A percentile compares a stretch with the other conserved stretches of the same genome.
phyloP scores from a whole-genome alignment of 2,888 invertebrate genomes.

The Aporophyla lueneburgensis region DNA sequence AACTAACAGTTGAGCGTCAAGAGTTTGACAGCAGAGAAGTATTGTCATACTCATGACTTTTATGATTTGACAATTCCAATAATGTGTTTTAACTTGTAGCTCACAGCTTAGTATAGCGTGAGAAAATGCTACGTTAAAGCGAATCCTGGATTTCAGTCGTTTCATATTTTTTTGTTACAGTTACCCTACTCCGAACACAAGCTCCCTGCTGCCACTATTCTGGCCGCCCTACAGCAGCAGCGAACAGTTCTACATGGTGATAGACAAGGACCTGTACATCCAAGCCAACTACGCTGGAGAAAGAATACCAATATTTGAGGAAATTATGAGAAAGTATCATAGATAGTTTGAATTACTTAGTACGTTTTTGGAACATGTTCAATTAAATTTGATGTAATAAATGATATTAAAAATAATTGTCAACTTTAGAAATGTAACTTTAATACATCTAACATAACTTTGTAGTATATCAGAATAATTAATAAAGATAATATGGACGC shows the following conservation, averaged over 20 bases:
- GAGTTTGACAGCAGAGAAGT: background rate
- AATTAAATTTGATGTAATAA: background rate
- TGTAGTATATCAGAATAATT: no score
- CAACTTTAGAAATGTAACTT: background rate
- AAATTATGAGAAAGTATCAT: conserved; percentile 69
- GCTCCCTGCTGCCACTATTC: conserved; percentile 52
- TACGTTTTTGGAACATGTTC: background rate
- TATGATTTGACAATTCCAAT: background rate
- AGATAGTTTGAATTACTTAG: background rate
- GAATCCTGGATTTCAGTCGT: background rate
- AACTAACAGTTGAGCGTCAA: no score
- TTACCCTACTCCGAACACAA: conserved; percentile 66
- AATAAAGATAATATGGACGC: no score
- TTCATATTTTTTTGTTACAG: conserved; percentile 64
- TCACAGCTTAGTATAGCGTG: no score
- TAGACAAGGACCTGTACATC: conserved; percentile 64
- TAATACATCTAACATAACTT: background rate
- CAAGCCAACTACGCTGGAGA: conserved; percentile 69
- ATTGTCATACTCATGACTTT: background rate
- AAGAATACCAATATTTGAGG: conserved; percentile 73
- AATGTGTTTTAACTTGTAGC: background rate
- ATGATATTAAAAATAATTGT: background rate
- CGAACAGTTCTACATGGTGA: conserved; percentile 53
- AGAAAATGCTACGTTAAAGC: background rate
- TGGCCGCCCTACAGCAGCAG: conserved; percentile 68